Base-by-base conservation (phyloP, 2,888 invertebrate genomes). In the Chloroclystis v-ata region DNA sequence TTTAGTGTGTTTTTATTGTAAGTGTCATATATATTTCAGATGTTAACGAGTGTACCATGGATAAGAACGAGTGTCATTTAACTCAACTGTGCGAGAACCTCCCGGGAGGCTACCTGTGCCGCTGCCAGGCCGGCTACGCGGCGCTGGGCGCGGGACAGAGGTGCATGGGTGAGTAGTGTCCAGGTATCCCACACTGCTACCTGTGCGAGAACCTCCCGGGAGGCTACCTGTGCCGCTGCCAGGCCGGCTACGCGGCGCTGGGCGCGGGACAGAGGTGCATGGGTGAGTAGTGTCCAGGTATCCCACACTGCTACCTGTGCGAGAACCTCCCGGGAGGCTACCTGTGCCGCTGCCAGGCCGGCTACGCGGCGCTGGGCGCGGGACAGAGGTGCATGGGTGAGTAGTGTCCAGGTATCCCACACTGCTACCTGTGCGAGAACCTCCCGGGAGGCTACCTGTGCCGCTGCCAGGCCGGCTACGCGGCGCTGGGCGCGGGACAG, bases 371-470 rank as follows among this genome's bases (percentile, higher is more conserved):
- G 4, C 65, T 77, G 1, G 85, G 78, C 1, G 75, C 76, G 12
- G 89, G 89, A 0, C 82, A 78, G 52, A 63, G 85, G 13, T 90
- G 89, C 48, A 61, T 87, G 14, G 90, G 89, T 89, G 20, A 63
- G 26, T 26, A 4, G 5, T 20, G n/a, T n/a, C n/a, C n/a, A n/a
- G n/a, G n/a, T n/a, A n/a, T n/a, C n/a, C n/a, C n/a, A n/a, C n/a
- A n/a, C n/a, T n/a, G n/a, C n/a, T n/a, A 83, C 71, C 69, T 74
- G 51, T 92, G 92, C 65, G 88, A 78, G 56, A 92, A 92, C 75
- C 75, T 86, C 0, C 71, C 79, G 35, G 91, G 92, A 25, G 89
- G 84, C 0, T 92, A 91, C 69, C 82, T 84, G 54, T 92, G 92
- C 70, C 71, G 84, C 28, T 92, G 92, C 61, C 74, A 83, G 1